A percentile compares a stretch with the other conserved stretches of the same genome.
These are phyloP conservation scores for Periophthalmus magnuspinnatus DNA, from an alignment of 2,797 vertebrate species.

Conservation along the genomic window DNA sequence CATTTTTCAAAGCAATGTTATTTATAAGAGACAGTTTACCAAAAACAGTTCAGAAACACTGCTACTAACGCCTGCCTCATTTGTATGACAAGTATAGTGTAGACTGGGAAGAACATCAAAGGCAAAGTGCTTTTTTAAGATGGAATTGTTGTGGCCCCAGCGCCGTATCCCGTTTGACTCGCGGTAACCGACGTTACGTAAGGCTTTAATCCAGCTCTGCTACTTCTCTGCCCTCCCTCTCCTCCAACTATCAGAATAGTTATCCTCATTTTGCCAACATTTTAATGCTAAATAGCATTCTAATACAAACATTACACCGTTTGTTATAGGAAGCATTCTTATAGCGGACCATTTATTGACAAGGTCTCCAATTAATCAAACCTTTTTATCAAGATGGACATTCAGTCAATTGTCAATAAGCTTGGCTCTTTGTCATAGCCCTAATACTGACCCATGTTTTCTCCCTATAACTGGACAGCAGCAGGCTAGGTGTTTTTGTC, in stretches of 20 bases:
- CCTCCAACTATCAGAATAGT: slow-evolving; percentile 44
- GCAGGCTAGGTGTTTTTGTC: slow-evolving; percentile 41
- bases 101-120: slow-evolving; percentile 17
- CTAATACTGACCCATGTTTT: slow-evolving; percentile 6
- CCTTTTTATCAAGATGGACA: too few species aligned
- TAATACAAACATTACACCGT: slow-evolving; percentile 20
- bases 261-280: slow-evolving; percentile 36
- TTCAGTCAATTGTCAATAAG: too few species aligned
- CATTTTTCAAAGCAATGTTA: slow-evolving; percentile 4
- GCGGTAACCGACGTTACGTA: slow-evolving; percentile 67
- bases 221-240: slow-evolving; percentile 45
- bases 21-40: background rate
- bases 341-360: slow-evolving; percentile 7
- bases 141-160: slow-evolving; percentile 45
- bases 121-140: slow-evolving; percentile 32
- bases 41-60: slow-evolving; percentile 2
- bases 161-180: slow-evolving; percentile 51
- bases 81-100: slow-evolving; percentile 16
- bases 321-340: slow-evolving; percentile 15
- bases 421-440: too few species aligned
- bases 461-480: slow-evolving; percentile 16
- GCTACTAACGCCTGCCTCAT: background rate
- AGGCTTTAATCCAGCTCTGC: slow-evolving; percentile 74
- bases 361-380: too few species aligned
- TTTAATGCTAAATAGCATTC: slow-evolving; percentile 22